phyloP scores from a whole-genome alignment of 2,888 invertebrate species.

The Cepaea hortensis region DNA sequence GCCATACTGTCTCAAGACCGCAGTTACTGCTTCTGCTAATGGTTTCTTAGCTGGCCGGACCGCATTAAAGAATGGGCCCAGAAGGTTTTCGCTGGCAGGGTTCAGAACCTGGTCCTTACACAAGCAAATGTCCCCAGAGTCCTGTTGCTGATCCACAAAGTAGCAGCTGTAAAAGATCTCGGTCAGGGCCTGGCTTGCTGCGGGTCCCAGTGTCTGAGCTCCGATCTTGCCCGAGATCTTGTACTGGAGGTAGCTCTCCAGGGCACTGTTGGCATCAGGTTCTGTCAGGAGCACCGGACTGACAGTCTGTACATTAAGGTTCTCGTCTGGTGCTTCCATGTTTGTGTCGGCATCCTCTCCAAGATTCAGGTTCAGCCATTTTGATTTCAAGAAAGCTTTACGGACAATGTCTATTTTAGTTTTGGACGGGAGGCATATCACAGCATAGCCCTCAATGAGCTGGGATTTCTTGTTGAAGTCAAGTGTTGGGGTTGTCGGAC shows the following conservation, averaged over 20 bases:
- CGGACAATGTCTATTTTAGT: conserved; percentile 70
- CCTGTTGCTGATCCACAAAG: conserved; percentile 72
- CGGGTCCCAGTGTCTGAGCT: conserved; percentile 56
- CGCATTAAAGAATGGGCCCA: conserved; percentile 69
- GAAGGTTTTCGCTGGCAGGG: conserved; percentile 69
- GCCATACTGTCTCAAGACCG: conserved; percentile 71
- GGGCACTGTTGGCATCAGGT: conserved; percentile 64
- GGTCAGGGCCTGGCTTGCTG: conserved; percentile 70
- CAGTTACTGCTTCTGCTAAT: conserved; percentile 68
- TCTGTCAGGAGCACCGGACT: conserved; percentile 67
- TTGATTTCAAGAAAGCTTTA: conserved; percentile 57
- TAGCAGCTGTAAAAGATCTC: conserved; percentile 75
- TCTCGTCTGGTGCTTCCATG: conserved; percentile 66
- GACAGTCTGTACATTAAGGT: conserved; percentile 67
- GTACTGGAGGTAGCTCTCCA: conserved; percentile 69
- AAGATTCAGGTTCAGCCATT: conserved; percentile 44
- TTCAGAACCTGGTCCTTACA: conserved; percentile 72
- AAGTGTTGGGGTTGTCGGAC: conserved; percentile 11
- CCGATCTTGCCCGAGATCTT: conserved; percentile 60
- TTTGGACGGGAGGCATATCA: conserved; percentile 69
- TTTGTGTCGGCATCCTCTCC: conserved; percentile 59
- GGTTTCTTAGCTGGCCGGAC: conserved; percentile 70
- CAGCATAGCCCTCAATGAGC: conserved; percentile 68
- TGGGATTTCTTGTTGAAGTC: conserved; percentile 31
- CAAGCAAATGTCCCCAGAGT: conserved; percentile 74